Base-by-base conservation (phyloP, 2,888 invertebrate genomes). In the Melanophora roralis region DNA sequence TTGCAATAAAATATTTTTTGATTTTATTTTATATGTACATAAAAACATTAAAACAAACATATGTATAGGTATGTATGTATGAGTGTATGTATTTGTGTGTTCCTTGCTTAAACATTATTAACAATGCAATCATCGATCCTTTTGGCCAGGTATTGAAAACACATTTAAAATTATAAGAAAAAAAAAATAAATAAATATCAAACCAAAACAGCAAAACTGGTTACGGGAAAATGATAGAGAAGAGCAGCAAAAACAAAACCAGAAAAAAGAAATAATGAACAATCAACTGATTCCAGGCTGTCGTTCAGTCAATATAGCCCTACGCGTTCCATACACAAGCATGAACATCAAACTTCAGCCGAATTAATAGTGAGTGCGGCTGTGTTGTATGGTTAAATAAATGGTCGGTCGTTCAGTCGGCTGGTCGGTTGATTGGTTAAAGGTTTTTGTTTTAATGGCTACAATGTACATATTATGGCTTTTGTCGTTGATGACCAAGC, bases 181-280 rank as follows among this genome's bases (percentile, higher is more conserved):
- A 47, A 32, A n/a, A 45, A 32, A 60, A 71, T 36, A 57, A 38
- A 45, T 76, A 32, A 23, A 40, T 51, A 45, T 68, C 34, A 60
- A 67, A 62, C 71, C 60, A 74, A 65, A 76, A 76, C 80, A 57
- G 55, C 60, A 80, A 71, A 80, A 80, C 80, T 80, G 76, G 80
- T 80, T 80, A 72, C 67, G 68, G 76, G 43, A 62, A 55, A 69
- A 49, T 60, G 27, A 76, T 34, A 45, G 21, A 67, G 14, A 64
- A 55, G 73, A 55, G 34, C 23, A 57, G 16, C 34, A 19, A 38
- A 65, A 45, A 9, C 27, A 27, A 5, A 49, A 19, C 38, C 57
- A 43, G 11, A 45, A 57, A 8, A 49, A 38, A 43, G 55, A 47
- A 43, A 47, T 23, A 9, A 19, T 21, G 16, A 59, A 59, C 62